Percentiles rank a stretch among this genome's conserved stretches.
phyloP scores from a whole-genome alignment of 2,113 vertebrate species.

The Procapra przewalskii region DNA sequence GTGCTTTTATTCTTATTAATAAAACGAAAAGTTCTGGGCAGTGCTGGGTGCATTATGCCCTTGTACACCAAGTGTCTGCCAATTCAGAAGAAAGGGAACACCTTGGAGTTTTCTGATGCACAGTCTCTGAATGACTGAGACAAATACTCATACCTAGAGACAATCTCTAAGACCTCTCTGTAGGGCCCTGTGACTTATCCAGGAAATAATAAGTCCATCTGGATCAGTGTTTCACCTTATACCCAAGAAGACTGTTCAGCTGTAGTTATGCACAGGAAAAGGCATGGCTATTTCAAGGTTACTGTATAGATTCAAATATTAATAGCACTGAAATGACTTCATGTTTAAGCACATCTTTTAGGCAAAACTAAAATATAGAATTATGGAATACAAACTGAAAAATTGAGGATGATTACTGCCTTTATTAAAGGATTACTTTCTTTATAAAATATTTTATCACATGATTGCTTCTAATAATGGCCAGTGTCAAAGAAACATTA shows the following conservation, averaged over 20 bases:
- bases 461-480: neutral
- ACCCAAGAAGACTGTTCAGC: slow-evolving; percentile 36
- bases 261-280: slow-evolving; percentile 67
- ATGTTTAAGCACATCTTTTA: neutral
- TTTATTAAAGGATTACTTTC: neutral
- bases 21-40: neutral
- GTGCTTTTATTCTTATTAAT: neutral
- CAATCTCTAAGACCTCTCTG: slow-evolving; percentile 54
- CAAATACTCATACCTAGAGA: slow-evolving; percentile 31
- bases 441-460: neutral
- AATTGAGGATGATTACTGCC: neutral
- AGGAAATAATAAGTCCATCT: neutral
- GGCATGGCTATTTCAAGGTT: slow-evolving; percentile 8
- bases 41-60: neutral
- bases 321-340: neutral
- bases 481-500: neutral
- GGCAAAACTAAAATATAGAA: neutral
- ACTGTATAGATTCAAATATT: neutral
- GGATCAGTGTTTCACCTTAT: slow-evolving; percentile 6
- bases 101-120: slow-evolving; percentile 10
- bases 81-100: slow-evolving; percentile 20
- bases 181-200: neutral
- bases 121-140: slow-evolving; percentile 56
- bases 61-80: slow-evolving; percentile 39
- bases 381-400: neutral